These are phyloP conservation scores for Decapterus maruadsi DNA, from an alignment of 2,797 vertebrate genomes.

Conservation along the genomic window DNA sequence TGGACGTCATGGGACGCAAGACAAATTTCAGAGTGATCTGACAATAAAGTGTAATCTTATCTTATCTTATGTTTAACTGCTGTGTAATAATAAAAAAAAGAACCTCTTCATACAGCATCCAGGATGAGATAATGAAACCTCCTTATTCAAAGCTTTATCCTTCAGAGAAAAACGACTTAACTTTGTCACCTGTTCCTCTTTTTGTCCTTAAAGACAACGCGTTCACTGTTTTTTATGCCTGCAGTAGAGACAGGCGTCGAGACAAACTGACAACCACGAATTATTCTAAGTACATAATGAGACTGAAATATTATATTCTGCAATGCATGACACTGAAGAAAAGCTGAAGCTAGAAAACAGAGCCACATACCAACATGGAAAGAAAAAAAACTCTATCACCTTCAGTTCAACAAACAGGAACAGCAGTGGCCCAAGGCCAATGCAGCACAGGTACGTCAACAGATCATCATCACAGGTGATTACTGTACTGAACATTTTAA, in stretches of 20 bases:
- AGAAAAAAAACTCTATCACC: background rate
- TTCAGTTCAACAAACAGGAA: background rate
- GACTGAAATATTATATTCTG: background rate
- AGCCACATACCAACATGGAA: background rate
- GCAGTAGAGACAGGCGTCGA: background rate
- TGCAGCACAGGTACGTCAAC: background rate
- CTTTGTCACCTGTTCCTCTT: background rate
- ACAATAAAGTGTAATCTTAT: too few species aligned
- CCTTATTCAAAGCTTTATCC: background rate
- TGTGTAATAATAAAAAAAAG: background rate
- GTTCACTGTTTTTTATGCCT: background rate
- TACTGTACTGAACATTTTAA: background rate
- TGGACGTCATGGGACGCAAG: too few species aligned
- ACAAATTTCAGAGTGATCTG: too few species aligned
- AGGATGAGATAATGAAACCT: background rate
- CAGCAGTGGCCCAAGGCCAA: background rate
- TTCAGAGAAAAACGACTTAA: background rate
- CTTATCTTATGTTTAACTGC: too few species aligned
- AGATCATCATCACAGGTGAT: background rate
- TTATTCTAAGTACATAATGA: background rate
- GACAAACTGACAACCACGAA: background rate
- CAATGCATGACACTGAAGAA: background rate
- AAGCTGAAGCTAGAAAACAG: background rate
- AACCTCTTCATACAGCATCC: background rate
- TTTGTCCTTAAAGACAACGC: background rate